Conservation (phyloP, 1,140 invertebrate species). For the Danaus melanippus region DNA sequence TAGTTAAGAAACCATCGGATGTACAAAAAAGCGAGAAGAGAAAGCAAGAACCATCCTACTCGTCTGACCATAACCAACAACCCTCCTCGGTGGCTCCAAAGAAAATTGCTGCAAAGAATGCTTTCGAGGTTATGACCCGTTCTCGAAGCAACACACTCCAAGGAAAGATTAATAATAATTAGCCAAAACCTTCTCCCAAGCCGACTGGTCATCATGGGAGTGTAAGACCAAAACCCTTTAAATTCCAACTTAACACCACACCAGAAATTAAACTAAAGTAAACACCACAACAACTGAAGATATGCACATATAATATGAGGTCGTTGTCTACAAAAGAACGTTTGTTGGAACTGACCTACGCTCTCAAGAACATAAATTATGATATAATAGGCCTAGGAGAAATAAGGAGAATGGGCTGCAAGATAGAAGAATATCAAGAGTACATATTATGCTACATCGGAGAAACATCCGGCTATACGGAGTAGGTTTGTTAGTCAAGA, state of each 20-base stretch:
- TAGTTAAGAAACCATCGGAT: constrained; percentile 5
- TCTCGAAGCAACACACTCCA: background rate
- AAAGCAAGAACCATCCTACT: constrained; percentile 4
- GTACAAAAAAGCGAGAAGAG: constrained; percentile 6
- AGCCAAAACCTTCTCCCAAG: constrained; percentile 4
- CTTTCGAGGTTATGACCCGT: constrained; percentile 1
- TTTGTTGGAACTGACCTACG: no score
- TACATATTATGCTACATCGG: no score
- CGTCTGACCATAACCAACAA: constrained; percentile 6
- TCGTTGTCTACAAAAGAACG: background rate
- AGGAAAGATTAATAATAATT: background rate
- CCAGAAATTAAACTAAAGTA: no score
- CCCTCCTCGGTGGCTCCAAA: background rate
- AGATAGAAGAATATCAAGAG: no score
- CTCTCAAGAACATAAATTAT: no score
- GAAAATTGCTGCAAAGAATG: constrained; percentile 6
- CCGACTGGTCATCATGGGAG: constrained; percentile 5
- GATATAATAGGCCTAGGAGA: no score
- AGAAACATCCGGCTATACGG: no score
- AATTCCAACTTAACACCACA: background rate
- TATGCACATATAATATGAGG: constrained; percentile 2
- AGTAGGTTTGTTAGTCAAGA: no score
- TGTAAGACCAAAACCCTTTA: constrained; percentile 2
- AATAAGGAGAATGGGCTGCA: no score
- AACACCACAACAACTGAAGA: constrained; percentile 1